Conservation (phyloP, 37 sponge, comb jelly and placozoan genomes). For the Cladorhizidae sp. region DNA sequence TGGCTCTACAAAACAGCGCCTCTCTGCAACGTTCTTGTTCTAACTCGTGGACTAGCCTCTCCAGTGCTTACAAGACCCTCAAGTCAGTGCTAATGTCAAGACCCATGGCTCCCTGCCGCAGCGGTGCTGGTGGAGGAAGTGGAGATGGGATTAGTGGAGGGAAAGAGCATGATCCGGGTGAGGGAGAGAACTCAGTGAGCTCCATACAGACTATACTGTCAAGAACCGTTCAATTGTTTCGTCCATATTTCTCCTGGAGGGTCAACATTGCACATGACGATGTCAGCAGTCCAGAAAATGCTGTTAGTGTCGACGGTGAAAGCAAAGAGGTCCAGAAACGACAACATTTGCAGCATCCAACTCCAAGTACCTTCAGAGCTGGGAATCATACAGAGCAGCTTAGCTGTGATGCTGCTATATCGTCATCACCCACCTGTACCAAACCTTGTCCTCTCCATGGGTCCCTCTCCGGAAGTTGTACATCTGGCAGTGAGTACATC, state of each 20-base stretch:
- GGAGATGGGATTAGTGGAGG: background rate
- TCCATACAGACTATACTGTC: constrained; percentile 1
- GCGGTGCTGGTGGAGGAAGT: background rate
- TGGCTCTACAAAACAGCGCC: constrained; percentile 24
- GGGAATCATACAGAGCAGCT: background rate
- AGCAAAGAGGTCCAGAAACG: no score
- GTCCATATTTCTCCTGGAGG: constrained; percentile 39
- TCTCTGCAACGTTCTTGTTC: constrained; percentile 13
- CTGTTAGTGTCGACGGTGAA: no score
- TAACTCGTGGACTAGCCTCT: constrained; percentile 21
- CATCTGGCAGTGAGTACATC: background rate
- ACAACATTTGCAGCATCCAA: no score
- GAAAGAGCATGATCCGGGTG: no score
- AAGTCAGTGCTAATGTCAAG: background rate
- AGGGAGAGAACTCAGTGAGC: background rate
- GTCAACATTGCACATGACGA: no score
- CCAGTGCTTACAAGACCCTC: constrained; percentile 5
- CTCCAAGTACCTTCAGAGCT: no score
- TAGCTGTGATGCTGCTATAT: background rate
- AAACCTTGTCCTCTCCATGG: background rate
- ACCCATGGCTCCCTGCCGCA: background rate
- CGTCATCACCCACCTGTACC: no score
- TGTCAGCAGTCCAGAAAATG: no score
- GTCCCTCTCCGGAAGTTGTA: background rate
- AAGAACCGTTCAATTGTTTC: constrained; percentile 26